Evolutionary conservation across 2,888 invertebrate genomes (phyloP).

Genomic region (Drosophila monieri): DNA sequence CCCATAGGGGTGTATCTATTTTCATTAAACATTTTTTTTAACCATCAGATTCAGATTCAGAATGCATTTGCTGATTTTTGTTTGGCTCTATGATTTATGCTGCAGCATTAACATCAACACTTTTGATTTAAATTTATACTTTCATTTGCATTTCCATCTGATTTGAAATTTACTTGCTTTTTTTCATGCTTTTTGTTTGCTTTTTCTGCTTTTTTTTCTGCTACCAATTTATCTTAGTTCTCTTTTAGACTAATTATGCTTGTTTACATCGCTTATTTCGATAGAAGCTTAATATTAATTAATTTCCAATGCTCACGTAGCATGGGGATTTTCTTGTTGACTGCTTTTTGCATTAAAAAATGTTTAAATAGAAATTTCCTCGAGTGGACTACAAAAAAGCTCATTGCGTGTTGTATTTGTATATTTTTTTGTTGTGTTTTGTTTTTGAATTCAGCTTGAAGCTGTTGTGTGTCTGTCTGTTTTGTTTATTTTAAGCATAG

Average conservation of each 20-base stretch:
- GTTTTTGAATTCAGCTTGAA: conserved; percentile 23
- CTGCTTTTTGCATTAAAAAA: conserved; percentile 23
- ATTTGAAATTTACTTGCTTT: conserved; percentile 37
- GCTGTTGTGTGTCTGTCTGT: conserved; percentile 25
- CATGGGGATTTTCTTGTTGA: conserved; percentile 18
- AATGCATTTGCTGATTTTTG: conserved; percentile 36
- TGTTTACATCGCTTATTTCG: conserved; percentile 44
- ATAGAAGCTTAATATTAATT: conserved; percentile 64
- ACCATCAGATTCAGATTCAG: conserved; percentile 17
- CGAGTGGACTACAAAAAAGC: conserved; percentile 63
- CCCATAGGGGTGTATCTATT: conserved; percentile 36
- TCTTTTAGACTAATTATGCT: conserved; percentile 30
- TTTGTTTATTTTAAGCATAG: conserved; percentile 46
- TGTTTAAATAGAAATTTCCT: conserved; percentile 21
- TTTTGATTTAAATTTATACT: conserved; percentile 47
- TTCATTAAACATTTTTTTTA: conserved; percentile 30
- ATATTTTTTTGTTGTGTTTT: conserved; percentile 11
- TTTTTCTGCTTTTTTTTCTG: conserved; percentile 23
- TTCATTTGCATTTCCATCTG: conserved; percentile 45
- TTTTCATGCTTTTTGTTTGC: conserved; percentile 42
- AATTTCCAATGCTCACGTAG: conserved; percentile 38
- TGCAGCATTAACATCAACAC: conserved; percentile 28
- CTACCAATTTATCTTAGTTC: conserved; percentile 54
- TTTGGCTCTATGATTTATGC: conserved; percentile 37
- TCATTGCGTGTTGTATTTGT: conserved; percentile 54